These are phyloP conservation scores for Hypanus sabinus DNA, from an alignment of 2,113 vertebrate species.

Conservation along the genomic window DNA sequence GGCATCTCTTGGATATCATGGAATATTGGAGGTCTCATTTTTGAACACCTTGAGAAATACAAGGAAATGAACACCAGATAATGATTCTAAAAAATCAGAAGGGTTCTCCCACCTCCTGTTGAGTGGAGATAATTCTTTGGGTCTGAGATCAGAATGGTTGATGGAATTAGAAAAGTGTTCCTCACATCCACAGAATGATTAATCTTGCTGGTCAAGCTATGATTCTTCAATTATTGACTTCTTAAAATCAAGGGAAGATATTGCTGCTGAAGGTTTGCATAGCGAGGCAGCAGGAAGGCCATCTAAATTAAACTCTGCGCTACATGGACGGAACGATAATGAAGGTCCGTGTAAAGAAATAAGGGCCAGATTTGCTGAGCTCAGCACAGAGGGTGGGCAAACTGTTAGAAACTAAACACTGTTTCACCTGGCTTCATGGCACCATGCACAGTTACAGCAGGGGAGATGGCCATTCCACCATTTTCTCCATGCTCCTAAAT, in stretches of 20 bases:
- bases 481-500: too few relatives aligned
- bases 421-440: too few relatives aligned
- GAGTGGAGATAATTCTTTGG: not conserved
- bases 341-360: not conserved
- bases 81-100: not conserved
- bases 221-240: not conserved
- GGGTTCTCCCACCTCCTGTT: not conserved
- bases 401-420: too few relatives aligned
- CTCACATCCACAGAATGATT: not conserved
- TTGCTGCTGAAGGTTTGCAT: not conserved
- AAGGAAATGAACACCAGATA: not conserved
- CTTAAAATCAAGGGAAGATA: not conserved
- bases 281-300: slow-evolving; percentile 16
- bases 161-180: not conserved
- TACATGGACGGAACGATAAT: not conserved
- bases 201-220: not conserved
- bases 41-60: not conserved
- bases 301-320: not conserved
- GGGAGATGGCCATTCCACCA: too few relatives aligned
- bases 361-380: not conserved
- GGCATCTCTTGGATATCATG: not conserved
- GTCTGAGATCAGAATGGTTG: not conserved
- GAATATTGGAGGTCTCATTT: not conserved
- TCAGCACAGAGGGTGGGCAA: not conserved
- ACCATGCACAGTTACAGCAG: too few relatives aligned